Percentiles rank a stretch among this genome's conserved stretches.
Conservation (phyloP, 2,113 vertebrate genomes). For the Sialia sialis region DNA sequence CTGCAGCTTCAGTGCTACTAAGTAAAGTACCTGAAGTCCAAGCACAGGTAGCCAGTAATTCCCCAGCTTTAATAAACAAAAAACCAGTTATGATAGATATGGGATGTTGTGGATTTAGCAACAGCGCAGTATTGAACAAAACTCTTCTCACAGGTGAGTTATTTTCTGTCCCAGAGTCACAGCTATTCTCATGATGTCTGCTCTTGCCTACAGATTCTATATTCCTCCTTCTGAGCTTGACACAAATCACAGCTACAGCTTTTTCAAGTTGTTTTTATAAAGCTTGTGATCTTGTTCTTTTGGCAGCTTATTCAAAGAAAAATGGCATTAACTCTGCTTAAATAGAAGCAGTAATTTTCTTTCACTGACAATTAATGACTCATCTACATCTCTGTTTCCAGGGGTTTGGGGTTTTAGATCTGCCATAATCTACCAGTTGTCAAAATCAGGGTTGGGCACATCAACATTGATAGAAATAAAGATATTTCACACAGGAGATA, state of each 20-base stretch:
- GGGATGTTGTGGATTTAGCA: not conserved
- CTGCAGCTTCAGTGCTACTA: not conserved
- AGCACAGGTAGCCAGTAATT: not conserved
- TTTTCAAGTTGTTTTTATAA: not conserved
- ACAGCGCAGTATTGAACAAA: not conserved
- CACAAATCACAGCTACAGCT: not conserved
- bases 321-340: not conserved
- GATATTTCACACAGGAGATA: not conserved
- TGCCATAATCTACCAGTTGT: not conserved
- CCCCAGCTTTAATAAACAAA: not conserved
- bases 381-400: not conserved
- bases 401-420: not conserved
- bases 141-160: not conserved
- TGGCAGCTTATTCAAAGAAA: not conserved
- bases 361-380: not conserved
- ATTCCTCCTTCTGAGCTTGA: not conserved
- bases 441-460: not conserved
- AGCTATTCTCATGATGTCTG: not conserved
- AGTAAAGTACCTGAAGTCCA: not conserved
- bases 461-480: not conserved
- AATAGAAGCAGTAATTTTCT: not conserved
- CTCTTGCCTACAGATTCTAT: not conserved
- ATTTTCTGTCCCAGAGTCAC: not conserved
- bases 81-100: not conserved
- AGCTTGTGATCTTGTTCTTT: constrained; percentile 14